Evolutionary conservation across 1,140 invertebrate species (phyloP), one percentile per base, ranked within the genome.

Genomic region (Sarcophaga peregrina): DNA sequence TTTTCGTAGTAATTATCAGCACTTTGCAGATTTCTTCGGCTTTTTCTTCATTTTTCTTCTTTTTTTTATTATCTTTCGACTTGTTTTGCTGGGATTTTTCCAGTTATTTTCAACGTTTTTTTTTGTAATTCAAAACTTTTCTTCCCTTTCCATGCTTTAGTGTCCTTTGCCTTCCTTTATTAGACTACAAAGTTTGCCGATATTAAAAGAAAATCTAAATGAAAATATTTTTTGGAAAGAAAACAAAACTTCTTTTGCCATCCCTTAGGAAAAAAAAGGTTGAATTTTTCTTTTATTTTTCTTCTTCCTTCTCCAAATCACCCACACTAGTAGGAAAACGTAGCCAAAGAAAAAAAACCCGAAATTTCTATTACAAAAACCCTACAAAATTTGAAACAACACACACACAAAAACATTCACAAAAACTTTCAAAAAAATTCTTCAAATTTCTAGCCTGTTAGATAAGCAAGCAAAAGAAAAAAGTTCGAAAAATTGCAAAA

Each of bases 341-440:
- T 25, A 25, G 17, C 0, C 62, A 72, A 17, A 6, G 0, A 72
- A 8, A 72, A 9, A 13, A 25, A 54, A 25, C 20, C n/a, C n/a
- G n/a, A 25, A 25, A 72, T 25, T 25, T 13, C 20, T 72, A 72
- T 72, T 20, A 17, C 37, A 72, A 72, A 72, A 72, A 72, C 62
- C 62, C 4, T 25, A 72, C 62, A 72, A 17, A 72, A 17, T 72
- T 25, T 72, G 37, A 72, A 20, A 25, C 1, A 62, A 62, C 0
- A 62, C 7, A 25, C 9, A 4, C 17, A 11, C 7, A 72, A 11
- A 72, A 72, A 72, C 37, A 9, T 72, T 72, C 37, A 25, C 17
- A 72, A 54, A 68, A 68, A 68, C 62, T 20, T 20, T 68, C n/a
- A 20, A 68, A 72, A 72, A 72, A 72, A 72, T 72, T 72, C 62